phyloP scores from a whole-genome alignment of 2,797 vertebrate species.

The Morus bassanus region DNA sequence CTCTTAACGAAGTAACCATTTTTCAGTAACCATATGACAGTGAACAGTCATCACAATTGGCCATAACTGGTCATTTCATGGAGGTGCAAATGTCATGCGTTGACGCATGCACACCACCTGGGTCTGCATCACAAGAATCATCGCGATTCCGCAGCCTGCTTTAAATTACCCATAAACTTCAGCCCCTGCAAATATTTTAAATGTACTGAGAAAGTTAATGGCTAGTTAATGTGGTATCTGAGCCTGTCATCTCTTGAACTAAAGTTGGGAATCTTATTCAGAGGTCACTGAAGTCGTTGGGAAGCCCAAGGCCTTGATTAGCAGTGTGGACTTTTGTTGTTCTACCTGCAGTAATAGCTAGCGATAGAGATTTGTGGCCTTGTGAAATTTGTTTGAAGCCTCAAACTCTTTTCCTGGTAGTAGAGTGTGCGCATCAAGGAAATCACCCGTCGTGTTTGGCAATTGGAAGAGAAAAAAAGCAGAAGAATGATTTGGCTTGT shows the following conservation, averaged over 20 bases:
- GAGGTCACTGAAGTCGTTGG: not conserved
- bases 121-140: not conserved
- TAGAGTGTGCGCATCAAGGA: not conserved
- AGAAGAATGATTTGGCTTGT: not conserved
- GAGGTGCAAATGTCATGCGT: not conserved
- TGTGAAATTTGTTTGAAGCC: not conserved
- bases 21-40: too few relatives aligned
- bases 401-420: not conserved
- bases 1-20: not conserved
- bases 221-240: not conserved
- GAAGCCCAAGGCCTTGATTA: not conserved
- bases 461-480: not conserved
- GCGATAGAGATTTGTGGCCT: not conserved
- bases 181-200: not conserved
- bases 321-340: not conserved
- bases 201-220: not conserved
- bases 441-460: not conserved
- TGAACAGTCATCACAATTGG: not conserved
- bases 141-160: not conserved
- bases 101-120: fast-evolving
- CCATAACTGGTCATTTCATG: not conserved
- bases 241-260: not conserved
- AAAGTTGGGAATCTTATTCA: not conserved
- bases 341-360: not conserved
- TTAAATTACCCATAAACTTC: not conserved